Conservation (phyloP, 2,113 vertebrate species). For the Ornithorhynchus anatinus region DNA sequence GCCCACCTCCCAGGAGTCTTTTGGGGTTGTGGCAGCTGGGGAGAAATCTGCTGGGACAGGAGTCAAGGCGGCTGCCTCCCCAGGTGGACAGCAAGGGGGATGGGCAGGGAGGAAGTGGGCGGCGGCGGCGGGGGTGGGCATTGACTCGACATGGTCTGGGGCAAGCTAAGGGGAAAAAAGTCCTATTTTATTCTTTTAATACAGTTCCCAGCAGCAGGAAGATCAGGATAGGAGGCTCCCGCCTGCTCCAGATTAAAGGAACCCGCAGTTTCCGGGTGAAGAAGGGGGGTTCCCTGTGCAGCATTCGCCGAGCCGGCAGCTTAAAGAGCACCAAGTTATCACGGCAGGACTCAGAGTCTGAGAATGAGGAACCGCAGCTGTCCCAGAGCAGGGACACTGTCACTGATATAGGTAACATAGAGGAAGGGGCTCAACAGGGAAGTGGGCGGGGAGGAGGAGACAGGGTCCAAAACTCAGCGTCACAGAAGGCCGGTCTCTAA, state of each 20-base stretch:
- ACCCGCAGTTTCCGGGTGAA: constrained; percentile 97
- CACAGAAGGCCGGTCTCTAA: constrained; percentile 44
- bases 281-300: constrained; percentile 97
- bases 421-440: constrained; percentile 71
- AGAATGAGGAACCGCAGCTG: constrained; percentile 95
- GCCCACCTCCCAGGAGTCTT: constrained; percentile 37
- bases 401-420: constrained; percentile 94
- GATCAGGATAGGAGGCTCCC: constrained; percentile 96
- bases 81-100: constrained; percentile 31
- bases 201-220: constrained; percentile 90
- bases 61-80: constrained; percentile 14
- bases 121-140: too few relatives aligned
- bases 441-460: constrained; percentile 63
- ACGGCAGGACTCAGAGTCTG: constrained; percentile 97
- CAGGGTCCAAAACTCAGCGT: constrained; percentile 47
- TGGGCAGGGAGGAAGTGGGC: constrained; percentile 36
- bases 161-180: constrained; percentile 74
- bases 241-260: constrained; percentile 98
- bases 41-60: constrained; percentile 51
- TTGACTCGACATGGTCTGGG: constrained; percentile 60
- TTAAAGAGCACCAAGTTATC: constrained; percentile 99
- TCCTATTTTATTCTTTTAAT: constrained; percentile 86
- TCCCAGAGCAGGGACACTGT: constrained; percentile 98
- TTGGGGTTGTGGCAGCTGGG: constrained; percentile 51
- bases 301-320: constrained; percentile 94